Evolutionary conservation across 2,888 invertebrate species (phyloP), one percentile per base, ranked within the genome.

Genomic region (Ptychoptera contaminata): DNA sequence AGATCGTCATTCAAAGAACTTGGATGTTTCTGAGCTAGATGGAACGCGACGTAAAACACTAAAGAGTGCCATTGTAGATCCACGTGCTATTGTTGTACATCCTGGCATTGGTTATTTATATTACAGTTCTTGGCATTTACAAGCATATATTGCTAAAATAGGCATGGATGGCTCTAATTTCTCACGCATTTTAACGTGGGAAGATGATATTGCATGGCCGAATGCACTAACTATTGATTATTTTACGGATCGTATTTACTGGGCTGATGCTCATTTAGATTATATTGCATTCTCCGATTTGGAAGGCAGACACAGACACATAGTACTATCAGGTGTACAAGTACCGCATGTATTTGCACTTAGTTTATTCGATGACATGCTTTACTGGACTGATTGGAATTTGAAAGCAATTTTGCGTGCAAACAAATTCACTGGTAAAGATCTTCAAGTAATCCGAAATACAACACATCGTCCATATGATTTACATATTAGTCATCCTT

Each of bases 381-480:
- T 88, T 15, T 98, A 83, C 67, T 98, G 96, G 94, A 91, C 94
- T 1, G 98, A 98, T 61, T 98, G 98, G 97, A 97, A 97, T 62
- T 67, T 91, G 42, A 93, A 93, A 61, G 86, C 86, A 0, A 85
- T 98, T 44, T 79, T 83, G 52, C 77, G 82, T 53, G 93, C 94
- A 0, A 82, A 93, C 57, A 98, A 97, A 63, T 93, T 88, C 62
- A 85, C 84, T 1, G 87, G 87, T 23, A 74, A 74, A 51, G 76
- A 84, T 53, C 67, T 84, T 44, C 74, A 72, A 42, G 67, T 83
- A 2, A 67, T 96, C 2, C 67, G 91, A 43, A 94, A 93, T 55
- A 90, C 91, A 0, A 94, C 94, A 0, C 96, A 96, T 60, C 74
- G 93, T 43, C 94, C 96, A 0, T 93, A 92, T 61, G 94, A 94